Percentiles rank a stretch among this genome's conserved stretches.
Conservation (phyloP, 2,888 invertebrate genomes). For the Tetanocera ferruginea region DNA sequence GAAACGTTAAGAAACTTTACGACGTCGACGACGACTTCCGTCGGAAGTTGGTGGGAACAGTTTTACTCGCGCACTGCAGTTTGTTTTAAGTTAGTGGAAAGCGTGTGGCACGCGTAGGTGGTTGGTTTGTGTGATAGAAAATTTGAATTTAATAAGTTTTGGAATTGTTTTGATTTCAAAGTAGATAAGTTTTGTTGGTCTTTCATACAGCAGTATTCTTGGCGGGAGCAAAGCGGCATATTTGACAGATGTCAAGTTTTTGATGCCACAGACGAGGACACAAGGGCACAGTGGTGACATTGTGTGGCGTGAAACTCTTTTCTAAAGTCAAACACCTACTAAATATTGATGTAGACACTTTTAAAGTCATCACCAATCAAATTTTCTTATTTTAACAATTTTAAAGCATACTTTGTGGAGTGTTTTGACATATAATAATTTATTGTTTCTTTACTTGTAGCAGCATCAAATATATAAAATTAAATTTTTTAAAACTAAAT, state of each 20-base stretch:
- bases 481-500: no score
- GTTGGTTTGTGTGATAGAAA: conserved; percentile 7
- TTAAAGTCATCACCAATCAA: no score
- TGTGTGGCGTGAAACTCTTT: no score
- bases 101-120: background rate
- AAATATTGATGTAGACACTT: no score
- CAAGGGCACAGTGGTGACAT: no score
- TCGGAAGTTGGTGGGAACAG: background rate
- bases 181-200: background rate
- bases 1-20: conserved; percentile 4
- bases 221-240: background rate
- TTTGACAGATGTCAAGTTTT: background rate
- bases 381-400: no score
- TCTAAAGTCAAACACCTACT: no score
- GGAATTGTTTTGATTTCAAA: conserved; percentile 30
- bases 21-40: background rate
- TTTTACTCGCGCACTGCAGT: background rate
- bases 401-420: no score
- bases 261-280: no score
- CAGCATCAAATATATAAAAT: no score
- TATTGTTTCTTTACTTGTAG: no score
- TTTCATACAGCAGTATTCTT: background rate
- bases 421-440: no score
- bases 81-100: background rate
- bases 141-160: conserved; percentile 36